Evolutionary conservation across 2,888 invertebrate species (phyloP).

Genomic region (Escarpia spicata): DNA sequence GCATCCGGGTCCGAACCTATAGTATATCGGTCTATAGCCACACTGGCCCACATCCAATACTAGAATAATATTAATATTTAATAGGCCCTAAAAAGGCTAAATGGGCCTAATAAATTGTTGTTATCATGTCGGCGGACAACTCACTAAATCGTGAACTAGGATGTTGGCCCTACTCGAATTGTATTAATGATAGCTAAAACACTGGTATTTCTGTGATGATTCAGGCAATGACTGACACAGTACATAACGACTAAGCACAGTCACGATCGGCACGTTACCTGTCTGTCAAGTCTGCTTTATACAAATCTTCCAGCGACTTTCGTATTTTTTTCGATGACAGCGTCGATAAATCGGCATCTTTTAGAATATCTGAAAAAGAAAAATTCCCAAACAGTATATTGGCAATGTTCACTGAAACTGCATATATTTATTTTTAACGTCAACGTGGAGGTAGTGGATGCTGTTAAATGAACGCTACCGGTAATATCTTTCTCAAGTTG

Average conservation of each 20-base stretch:
- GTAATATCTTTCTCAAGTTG: background rate
- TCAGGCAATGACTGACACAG: background rate
- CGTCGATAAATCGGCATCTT: constrained; percentile 84
- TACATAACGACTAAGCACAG: background rate
- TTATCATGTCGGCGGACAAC: too few species aligned
- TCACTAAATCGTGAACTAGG: too few species aligned
- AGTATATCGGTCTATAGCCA: too few species aligned
- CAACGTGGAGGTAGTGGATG: background rate
- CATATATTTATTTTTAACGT: background rate
- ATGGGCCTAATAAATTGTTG: too few species aligned
- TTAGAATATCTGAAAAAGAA: constrained; percentile 79
- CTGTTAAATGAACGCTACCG: background rate
- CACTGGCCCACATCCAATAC: too few species aligned
- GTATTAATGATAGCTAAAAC: too few species aligned
- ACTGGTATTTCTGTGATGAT: too few species aligned
- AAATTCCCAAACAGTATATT: background rate
- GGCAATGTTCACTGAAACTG: background rate
- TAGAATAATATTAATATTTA: too few species aligned
- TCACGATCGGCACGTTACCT: constrained; percentile 64
- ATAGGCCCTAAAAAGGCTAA: too few species aligned
- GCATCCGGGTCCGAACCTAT: too few species aligned
- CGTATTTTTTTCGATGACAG: constrained; percentile 91
- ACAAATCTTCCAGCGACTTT: constrained; percentile 82
- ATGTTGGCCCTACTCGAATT: too few species aligned
- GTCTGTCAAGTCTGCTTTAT: constrained; percentile 79